Percentiles rank a stretch among this genome's conserved stretches.
Conservation (phyloP, 2,113 vertebrate genomes). For the Ciconia stormi region DNA sequence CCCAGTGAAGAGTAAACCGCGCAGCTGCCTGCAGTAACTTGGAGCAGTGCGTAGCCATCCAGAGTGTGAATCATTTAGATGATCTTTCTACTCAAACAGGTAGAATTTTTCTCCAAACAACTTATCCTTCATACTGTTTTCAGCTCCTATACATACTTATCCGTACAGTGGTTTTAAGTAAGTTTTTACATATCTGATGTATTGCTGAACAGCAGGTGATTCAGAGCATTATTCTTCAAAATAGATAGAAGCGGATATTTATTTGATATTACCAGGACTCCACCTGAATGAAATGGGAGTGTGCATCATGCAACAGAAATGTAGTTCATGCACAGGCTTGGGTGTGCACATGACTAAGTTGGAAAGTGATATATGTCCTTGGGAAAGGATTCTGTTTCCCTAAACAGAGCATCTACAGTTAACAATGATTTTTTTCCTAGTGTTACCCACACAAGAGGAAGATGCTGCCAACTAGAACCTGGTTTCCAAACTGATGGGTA, state of each 20-base stretch:
- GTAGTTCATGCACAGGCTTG: constrained; percentile 53
- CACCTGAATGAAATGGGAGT: constrained; percentile 23
- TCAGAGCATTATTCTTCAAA: not conserved
- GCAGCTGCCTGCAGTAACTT: not conserved
- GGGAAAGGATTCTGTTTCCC: constrained; percentile 41
- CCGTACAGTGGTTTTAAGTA: not conserved
- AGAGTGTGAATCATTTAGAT: not conserved
- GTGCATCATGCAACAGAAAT: constrained; percentile 66
- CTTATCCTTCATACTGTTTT: not conserved
- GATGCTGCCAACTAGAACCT: constrained; percentile 8
- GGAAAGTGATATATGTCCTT: constrained; percentile 43
- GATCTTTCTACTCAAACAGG: not conserved
- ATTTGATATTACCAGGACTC: constrained; percentile 45
- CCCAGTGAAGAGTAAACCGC: not conserved
- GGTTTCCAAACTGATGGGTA: not conserved
- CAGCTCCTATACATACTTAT: not conserved
- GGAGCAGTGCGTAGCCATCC: not conserved
- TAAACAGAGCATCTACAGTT: constrained; percentile 50
- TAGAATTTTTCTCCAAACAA: not conserved
- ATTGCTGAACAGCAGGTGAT: not conserved
- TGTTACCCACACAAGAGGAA: constrained; percentile 31
- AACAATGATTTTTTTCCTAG: constrained; percentile 37
- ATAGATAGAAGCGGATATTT: not conserved
- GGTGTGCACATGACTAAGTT: constrained; percentile 45
- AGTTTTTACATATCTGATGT: not conserved